Conservation (phyloP, 2,888 invertebrate species). For the Dendrolimus pini region DNA sequence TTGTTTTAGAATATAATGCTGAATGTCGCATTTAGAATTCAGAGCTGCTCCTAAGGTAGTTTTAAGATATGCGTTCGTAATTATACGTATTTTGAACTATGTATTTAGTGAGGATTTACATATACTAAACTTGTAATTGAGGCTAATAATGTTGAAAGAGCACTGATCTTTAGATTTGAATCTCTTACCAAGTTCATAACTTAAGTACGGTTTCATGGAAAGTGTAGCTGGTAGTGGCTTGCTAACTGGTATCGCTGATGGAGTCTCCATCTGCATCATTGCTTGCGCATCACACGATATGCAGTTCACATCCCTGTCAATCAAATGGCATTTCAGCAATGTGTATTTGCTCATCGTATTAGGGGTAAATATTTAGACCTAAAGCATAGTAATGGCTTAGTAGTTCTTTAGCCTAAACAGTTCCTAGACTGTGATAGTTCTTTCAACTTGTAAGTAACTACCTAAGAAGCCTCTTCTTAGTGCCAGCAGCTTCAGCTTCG, state of each 20-base stretch:
- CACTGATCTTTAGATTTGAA: no score
- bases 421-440: no score
- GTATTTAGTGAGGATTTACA: no score
- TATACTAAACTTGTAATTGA: no score
- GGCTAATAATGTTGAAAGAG: no score
- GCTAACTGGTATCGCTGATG: constrained; percentile 57
- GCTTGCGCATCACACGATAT: constrained; percentile 86
- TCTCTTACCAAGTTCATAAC: constrained; percentile 80
- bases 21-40: no score
- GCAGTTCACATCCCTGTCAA: constrained; percentile 81
- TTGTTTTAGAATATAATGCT: no score
- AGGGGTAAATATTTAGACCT: background rate
- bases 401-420: background rate
- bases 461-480: constrained; percentile 80
- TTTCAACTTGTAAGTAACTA: constrained; percentile 17
- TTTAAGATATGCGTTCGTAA: no score
- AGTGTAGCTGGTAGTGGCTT: constrained; percentile 73
- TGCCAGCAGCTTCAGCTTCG: constrained; percentile 84
- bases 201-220: constrained; percentile 82
- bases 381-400: background rate
- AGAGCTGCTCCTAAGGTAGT: no score
- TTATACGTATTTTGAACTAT: no score
- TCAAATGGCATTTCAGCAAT: no score
- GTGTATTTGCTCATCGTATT: no score
- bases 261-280: constrained; percentile 80